phyloP scores from a whole-genome alignment of 2,888 invertebrate species.

The Trichogramma dendrolimi region DNA sequence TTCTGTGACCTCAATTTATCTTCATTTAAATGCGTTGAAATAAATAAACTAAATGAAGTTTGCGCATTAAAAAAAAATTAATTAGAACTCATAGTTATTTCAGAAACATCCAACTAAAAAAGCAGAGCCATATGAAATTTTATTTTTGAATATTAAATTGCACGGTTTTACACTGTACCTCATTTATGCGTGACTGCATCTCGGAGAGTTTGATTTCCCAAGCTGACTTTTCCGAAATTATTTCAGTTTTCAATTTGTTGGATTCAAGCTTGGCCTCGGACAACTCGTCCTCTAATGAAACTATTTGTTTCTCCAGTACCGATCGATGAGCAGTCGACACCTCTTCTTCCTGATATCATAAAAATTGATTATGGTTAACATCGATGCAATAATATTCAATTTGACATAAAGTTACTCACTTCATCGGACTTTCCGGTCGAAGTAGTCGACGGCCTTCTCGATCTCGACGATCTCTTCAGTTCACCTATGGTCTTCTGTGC shows the following conservation, averaged over 20 bases:
- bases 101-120: conserved; percentile 1
- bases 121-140: conserved; percentile 2
- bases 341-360: conserved; percentile 60
- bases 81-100: no score
- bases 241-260: conserved; percentile 80
- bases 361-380: conserved; percentile 6
- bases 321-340: conserved; percentile 65
- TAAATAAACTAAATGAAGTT: no score
- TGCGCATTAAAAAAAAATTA: no score
- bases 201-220: conserved; percentile 84
- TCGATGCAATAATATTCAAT: not conserved
- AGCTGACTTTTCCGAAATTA: conserved; percentile 82
- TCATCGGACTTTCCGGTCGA: conserved; percentile 73
- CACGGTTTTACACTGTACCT: conserved; percentile 54
- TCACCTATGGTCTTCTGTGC: conserved; percentile 81
- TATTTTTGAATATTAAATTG: conserved; percentile 8
- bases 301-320: conserved; percentile 76
- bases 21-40: no score
- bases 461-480: conserved; percentile 58
- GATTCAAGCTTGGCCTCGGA: conserved; percentile 78
- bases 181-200: conserved; percentile 81
- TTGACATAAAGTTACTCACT: conserved; percentile 48
- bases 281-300: conserved; percentile 82
- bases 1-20: no score
- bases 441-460: conserved; percentile 47